Percentiles rank a stretch among this genome's conserved stretches.
These are phyloP conservation scores for Leptinotarsa tumamoca DNA, from an alignment of 2,888 invertebrate genomes.

Conservation along the genomic window DNA sequence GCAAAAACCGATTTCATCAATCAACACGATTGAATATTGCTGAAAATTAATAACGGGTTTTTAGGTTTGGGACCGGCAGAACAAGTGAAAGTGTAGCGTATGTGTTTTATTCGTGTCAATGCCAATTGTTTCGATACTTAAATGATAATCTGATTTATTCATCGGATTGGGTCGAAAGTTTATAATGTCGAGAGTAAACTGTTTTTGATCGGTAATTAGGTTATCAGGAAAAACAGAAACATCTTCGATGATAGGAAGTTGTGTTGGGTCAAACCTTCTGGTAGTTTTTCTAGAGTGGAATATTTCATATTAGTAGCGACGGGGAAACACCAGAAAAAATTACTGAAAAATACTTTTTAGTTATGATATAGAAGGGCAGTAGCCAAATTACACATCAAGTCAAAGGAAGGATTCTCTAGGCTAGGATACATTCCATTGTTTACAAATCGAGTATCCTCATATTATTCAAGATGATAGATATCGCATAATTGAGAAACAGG, in stretches of 20 bases:
- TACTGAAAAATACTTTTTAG: too few relatives aligned
- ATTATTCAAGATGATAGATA: slow-evolving; percentile 8
- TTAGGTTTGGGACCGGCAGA: slow-evolving; percentile 17
- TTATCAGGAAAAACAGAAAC: neutral
- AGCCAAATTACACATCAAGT: too few relatives aligned
- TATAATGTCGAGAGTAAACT: neutral
- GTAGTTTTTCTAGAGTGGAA: too few relatives aligned
- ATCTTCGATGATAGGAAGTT: neutral
- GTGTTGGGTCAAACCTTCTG: too few relatives aligned
- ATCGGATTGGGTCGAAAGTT: neutral
- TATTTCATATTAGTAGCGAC: too few relatives aligned
- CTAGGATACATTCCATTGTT: slow-evolving; percentile 6
- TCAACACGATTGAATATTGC: slow-evolving; percentile 16
- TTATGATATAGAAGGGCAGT: too few relatives aligned
- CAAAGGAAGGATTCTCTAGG: neutral
- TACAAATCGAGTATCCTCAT: neutral
- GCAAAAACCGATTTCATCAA: slow-evolving; percentile 4
- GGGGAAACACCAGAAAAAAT: too few relatives aligned
- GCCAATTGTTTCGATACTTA: slow-evolving; percentile 23
- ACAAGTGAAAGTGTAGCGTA: slow-evolving; percentile 34
- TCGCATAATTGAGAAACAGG: slow-evolving; percentile 16
- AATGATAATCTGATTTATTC: neutral
- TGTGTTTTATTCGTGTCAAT: slow-evolving; percentile 31
- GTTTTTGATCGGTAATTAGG: neutral
- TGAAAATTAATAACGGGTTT: slow-evolving; percentile 13